A percentile compares a stretch with the other conserved stretches of the same genome.
These are phyloP conservation scores for Pocillopora damicornis DNA, from an alignment of 64 coral and sea anemone species.

Conservation along the genomic window DNA sequence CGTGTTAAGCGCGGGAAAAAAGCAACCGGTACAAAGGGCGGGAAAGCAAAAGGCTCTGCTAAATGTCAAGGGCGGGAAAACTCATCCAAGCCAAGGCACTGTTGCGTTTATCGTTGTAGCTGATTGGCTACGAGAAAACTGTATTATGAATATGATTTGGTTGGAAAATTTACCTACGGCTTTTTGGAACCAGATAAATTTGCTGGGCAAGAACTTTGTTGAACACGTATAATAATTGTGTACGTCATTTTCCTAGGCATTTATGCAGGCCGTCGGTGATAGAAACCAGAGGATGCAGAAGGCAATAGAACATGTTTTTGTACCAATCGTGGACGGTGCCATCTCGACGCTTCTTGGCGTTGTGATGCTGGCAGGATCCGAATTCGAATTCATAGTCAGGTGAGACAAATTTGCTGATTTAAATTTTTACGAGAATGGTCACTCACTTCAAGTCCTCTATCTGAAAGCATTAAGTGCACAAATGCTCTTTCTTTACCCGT, in stretches of 20 bases:
- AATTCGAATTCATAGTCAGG: constrained; percentile 96
- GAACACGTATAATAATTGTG: background rate
- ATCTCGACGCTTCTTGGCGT: constrained; percentile 87
- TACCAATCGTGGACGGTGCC: constrained; percentile 79
- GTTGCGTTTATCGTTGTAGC: background rate
- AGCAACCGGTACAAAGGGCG: background rate
- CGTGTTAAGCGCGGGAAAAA: background rate
- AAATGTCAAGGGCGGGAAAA: background rate
- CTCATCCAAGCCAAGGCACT: background rate
- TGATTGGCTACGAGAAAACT: background rate
- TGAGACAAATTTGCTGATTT: constrained; percentile 6
- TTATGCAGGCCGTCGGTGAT: constrained; percentile 63
- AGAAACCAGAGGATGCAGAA: constrained; percentile 85
- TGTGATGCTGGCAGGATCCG: constrained; percentile 87
- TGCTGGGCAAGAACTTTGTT: too few relatives aligned
- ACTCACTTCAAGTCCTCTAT: too few relatives aligned
- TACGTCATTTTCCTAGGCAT: constrained; percentile 49
- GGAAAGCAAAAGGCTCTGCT: too few relatives aligned
- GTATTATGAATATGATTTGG: background rate
- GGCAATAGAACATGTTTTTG: constrained; percentile 84
- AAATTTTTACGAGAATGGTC: background rate
- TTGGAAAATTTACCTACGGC: background rate
- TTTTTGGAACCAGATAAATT: background rate
- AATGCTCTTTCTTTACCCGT: too few relatives aligned
- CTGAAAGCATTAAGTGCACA: too few relatives aligned